These are phyloP conservation scores for Piprites chloris DNA, from an alignment of 2,113 vertebrate species.

Conservation along the genomic window DNA sequence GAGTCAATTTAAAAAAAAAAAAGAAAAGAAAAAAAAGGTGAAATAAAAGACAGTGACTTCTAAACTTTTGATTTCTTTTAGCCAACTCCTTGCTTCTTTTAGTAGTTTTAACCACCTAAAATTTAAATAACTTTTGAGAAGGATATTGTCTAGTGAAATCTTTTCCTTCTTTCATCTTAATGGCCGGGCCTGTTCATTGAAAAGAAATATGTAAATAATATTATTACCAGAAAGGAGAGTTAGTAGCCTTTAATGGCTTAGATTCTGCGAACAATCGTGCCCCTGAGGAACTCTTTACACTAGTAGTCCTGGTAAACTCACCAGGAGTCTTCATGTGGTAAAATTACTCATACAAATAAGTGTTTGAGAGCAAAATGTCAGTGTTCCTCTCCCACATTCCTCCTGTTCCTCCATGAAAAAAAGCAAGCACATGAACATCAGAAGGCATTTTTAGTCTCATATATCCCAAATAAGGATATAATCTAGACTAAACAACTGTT, in stretches of 20 bases:
- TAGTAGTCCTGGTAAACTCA: neutral
- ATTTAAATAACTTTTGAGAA: neutral
- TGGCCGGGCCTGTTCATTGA: neutral
- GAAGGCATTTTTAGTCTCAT: neutral
- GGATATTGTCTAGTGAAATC: neutral
- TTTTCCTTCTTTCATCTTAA: neutral
- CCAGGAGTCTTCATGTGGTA: neutral
- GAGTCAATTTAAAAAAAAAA: neutral
- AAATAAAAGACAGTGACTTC: neutral
- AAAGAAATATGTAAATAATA: neutral
- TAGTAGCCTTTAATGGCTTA: neutral
- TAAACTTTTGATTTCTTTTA: neutral
- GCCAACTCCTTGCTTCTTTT: neutral
- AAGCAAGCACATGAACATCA: neutral
- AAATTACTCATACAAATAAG: neutral
- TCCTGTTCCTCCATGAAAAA: neutral
- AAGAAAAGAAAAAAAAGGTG: neutral
- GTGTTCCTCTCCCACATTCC: neutral
- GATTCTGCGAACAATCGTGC: neutral
- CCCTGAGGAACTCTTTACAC: neutral
- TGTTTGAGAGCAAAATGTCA: neutral
- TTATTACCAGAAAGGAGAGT: neutral
- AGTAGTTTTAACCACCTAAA: neutral
- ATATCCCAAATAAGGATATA: conserved; percentile 4
- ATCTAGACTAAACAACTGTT: conserved; percentile 26